Percentiles rank a stretch among this genome's conserved stretches.
phyloP scores from a whole-genome alignment of 2,113 vertebrate genomes.

The Columbina picui region DNA sequence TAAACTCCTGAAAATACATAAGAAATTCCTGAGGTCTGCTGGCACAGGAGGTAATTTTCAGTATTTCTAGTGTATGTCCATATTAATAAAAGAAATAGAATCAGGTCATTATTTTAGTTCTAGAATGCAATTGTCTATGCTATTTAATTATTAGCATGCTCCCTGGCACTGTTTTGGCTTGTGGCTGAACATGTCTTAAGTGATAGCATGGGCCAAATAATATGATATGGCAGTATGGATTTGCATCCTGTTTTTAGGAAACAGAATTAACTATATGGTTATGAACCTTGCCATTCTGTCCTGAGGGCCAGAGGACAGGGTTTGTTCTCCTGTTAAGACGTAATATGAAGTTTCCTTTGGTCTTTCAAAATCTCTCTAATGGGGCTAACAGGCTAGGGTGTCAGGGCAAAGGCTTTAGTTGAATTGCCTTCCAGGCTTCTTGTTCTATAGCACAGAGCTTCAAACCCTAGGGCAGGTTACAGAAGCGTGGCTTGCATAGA shows the following conservation, averaged over 20 bases:
- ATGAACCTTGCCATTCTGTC: background rate
- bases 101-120: background rate
- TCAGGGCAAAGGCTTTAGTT: background rate
- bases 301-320: background rate
- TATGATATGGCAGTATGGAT: background rate
- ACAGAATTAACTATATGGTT: background rate
- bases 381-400: background rate
- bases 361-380: background rate
- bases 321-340: background rate
- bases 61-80: background rate
- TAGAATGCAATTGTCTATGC: background rate
- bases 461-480: background rate
- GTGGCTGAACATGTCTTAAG: background rate
- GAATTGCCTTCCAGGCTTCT: background rate
- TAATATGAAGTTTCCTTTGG: background rate
- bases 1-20: background rate
- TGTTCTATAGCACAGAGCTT: background rate
- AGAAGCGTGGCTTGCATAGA: background rate
- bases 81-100: background rate
- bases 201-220: background rate
- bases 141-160: background rate
- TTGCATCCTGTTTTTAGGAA: background rate
- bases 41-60: background rate
- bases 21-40: background rate
- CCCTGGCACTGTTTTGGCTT: background rate